These are phyloP conservation scores for Molossus alvarezi DNA, from an alignment of 2,797 vertebrate species.

Conservation along the genomic window DNA sequence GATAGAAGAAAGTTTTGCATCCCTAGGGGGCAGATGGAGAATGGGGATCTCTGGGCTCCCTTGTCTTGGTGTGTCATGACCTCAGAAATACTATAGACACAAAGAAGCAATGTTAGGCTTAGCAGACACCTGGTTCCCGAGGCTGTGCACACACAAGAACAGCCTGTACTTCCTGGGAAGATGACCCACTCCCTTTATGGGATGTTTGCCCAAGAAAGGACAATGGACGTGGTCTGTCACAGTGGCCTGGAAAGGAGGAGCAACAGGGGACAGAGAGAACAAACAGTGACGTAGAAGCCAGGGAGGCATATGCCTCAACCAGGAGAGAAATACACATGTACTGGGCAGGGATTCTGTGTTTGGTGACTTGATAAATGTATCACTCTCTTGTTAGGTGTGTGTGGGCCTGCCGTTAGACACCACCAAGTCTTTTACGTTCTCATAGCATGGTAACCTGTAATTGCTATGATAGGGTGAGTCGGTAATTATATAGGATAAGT, in stretches of 20 bases:
- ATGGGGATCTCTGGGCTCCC: not conserved
- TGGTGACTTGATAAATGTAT: not conserved
- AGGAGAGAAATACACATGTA: not conserved
- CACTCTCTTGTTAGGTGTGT: not conserved
- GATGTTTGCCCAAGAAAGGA: slow-evolving; percentile 50
- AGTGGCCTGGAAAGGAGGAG: not conserved
- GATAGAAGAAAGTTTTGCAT: not conserved
- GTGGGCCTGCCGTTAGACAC: not conserved
- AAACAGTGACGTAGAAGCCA: not conserved
- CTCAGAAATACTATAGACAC: slow-evolving; percentile 2
- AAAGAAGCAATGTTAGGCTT: not conserved
- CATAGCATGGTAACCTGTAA: not conserved
- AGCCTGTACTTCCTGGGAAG: slow-evolving; percentile 27
- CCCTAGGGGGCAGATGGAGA: not conserved
- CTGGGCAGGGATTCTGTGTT: not conserved
- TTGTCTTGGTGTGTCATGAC: not conserved
- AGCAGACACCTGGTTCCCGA: not conserved
- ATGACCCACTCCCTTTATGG: not conserved
- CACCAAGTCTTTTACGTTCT: not conserved
- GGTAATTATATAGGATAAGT: not conserved
- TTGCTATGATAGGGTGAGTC: not conserved
- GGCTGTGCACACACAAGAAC: not conserved
- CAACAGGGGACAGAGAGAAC: not conserved
- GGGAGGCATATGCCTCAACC: not conserved
- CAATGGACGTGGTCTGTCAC: not conserved